phyloP scores from a whole-genome alignment of 1,140 invertebrate species.

The Bradysia coprophila region DNA sequence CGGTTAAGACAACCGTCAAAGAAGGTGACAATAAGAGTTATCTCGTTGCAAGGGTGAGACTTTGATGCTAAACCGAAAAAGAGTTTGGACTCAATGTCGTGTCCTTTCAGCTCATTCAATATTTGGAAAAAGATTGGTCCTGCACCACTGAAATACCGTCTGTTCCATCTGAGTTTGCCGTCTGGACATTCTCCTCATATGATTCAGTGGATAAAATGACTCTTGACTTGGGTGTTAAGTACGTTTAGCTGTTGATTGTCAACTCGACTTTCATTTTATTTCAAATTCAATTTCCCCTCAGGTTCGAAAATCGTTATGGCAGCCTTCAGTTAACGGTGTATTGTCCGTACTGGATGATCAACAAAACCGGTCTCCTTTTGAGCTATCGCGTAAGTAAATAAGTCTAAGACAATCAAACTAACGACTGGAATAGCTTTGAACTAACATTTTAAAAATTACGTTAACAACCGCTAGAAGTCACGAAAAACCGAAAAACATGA shows the following conservation, averaged over 20 bases:
- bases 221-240: constrained; percentile 74
- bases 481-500: constrained; percentile 38
- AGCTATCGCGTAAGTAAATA: constrained; percentile 59
- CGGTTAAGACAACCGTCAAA: constrained; percentile 33
- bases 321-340: constrained; percentile 60
- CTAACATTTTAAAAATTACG: constrained; percentile 10
- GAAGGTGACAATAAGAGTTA: constrained; percentile 30
- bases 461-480: constrained; percentile 45
- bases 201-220: constrained; percentile 47
- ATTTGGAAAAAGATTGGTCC: constrained; percentile 76
- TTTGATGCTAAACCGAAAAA: constrained; percentile 1
- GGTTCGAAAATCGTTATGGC: constrained; percentile 27
- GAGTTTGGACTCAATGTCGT: constrained; percentile 5
- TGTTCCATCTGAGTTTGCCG: constrained; percentile 45
- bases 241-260: constrained; percentile 16
- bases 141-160: constrained; percentile 48
- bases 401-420: neutral
- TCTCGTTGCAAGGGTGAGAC: constrained; percentile 52
- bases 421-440: neutral
- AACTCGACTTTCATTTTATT: neutral
- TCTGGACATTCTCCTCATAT: constrained; percentile 72
- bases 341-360: constrained; percentile 98
- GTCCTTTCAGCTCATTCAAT: constrained; percentile 47
- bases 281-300: constrained; percentile 4
- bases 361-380: constrained; percentile 79